Conservation (phyloP, 2,888 invertebrate species). For the Linnaemya vulpina region DNA sequence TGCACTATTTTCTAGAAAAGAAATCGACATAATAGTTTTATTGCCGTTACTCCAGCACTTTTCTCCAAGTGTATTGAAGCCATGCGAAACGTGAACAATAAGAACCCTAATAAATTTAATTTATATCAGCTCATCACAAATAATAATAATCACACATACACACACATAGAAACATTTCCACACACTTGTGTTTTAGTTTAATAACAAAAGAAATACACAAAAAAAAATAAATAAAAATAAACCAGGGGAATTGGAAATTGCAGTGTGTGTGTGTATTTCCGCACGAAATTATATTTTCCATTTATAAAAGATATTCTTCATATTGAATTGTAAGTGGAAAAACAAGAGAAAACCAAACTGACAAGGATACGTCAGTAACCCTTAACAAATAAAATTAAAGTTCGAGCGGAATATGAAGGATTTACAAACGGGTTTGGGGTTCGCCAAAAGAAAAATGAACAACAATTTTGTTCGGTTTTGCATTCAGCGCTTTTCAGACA, state of each 20-base stretch:
- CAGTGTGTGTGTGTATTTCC: background rate
- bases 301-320: background rate
- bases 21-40: too few relatives aligned
- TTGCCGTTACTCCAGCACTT: too few relatives aligned
- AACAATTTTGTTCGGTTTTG: background rate
- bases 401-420: background rate
- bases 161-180: background rate
- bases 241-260: background rate
- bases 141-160: slow-evolving; percentile 17
- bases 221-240: background rate
- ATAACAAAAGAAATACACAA: background rate
- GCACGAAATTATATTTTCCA: slow-evolving; percentile 16
- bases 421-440: background rate
- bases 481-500: background rate
- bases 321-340: slow-evolving; percentile 15
- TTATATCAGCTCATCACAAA: slow-evolving; percentile 36
- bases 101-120: slow-evolving; percentile 41
- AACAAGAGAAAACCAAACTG: background rate
- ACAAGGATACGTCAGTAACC: slow-evolving; percentile 46
- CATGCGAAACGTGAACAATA: too few relatives aligned
- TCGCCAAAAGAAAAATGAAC: background rate
- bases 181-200: background rate
- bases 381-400: slow-evolving; percentile 37
- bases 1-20: too few relatives aligned
- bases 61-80: too few relatives aligned